phyloP scores from a whole-genome alignment of 2,113 vertebrate genomes.

The Lontra canadensis region DNA sequence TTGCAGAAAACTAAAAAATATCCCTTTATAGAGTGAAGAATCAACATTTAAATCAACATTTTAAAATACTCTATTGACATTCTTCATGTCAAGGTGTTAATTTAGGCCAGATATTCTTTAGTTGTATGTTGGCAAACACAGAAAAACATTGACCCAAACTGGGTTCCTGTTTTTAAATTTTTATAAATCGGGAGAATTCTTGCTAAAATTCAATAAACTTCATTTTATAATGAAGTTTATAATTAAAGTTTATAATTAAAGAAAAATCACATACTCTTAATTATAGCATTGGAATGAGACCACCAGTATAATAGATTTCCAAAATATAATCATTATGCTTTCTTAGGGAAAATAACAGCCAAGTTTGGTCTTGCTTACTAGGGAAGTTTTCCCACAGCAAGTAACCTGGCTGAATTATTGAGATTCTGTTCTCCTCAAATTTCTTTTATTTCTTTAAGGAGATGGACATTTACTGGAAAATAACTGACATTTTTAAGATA shows the following conservation, averaged over 20 bases:
- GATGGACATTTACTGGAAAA: not conserved
- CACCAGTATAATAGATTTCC: not conserved
- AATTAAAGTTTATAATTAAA: not conserved
- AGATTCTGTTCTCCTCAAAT: not conserved
- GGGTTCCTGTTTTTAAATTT: not conserved
- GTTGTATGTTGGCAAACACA: not conserved
- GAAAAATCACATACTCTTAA: not conserved
- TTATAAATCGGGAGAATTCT: not conserved
- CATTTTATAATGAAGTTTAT: not conserved
- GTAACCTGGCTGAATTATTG: not conserved
- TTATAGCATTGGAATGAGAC: not conserved
- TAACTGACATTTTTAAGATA: not conserved
- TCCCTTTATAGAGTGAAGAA: not conserved
- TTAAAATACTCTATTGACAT: not conserved
- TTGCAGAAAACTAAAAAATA: not conserved
- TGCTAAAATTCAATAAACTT: not conserved
- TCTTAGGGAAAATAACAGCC: not conserved
- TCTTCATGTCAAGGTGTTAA: not conserved
- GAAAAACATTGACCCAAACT: not conserved
- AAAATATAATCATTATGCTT: not conserved
- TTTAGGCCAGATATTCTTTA: not conserved
- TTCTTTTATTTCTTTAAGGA: not conserved
- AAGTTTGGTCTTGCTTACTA: not conserved
- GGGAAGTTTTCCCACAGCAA: not conserved
- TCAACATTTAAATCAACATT: not conserved